Evolutionary conservation across 2,113 vertebrate genomes (phyloP).

Genomic region (Chrysochloris asiatica): DNA sequence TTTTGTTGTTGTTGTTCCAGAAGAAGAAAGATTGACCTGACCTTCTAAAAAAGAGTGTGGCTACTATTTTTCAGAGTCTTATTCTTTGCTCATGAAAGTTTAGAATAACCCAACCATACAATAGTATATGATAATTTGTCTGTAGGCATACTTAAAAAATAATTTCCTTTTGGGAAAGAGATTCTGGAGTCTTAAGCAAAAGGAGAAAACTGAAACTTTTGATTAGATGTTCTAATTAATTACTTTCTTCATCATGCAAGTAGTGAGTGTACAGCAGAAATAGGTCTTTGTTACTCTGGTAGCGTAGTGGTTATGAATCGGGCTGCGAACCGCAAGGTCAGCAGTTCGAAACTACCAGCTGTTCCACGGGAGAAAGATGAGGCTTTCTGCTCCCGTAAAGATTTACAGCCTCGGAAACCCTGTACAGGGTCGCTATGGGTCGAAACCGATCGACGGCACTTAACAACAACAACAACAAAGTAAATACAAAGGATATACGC

Average conservation of each 20-base stretch:
- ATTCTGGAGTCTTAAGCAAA: background rate
- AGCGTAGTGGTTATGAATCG: no score
- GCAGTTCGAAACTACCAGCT: no score
- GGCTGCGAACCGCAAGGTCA: no score
- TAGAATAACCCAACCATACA: background rate
- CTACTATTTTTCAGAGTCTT: background rate
- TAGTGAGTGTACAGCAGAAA: background rate
- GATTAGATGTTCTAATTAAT: background rate
- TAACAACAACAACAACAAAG: background rate
- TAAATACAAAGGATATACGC: background rate
- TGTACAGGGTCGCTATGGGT: no score
- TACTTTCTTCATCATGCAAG: background rate
- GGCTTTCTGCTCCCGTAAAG: no score
- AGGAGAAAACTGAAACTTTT: background rate
- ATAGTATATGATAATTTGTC: background rate
- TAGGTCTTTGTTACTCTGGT: background rate
- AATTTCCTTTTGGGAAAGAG: background rate
- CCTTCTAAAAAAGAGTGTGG: background rate
- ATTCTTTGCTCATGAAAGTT: background rate
- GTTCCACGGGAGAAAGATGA: no score
- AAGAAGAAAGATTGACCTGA: background rate
- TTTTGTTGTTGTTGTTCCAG: no score
- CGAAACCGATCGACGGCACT: no score
- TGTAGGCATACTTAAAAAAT: background rate
- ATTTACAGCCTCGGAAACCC: no score